Evolutionary conservation across 2,797 vertebrate species (phyloP), one percentile per base, ranked within the genome.

Genomic region (Gymnocypris eckloni): DNA sequence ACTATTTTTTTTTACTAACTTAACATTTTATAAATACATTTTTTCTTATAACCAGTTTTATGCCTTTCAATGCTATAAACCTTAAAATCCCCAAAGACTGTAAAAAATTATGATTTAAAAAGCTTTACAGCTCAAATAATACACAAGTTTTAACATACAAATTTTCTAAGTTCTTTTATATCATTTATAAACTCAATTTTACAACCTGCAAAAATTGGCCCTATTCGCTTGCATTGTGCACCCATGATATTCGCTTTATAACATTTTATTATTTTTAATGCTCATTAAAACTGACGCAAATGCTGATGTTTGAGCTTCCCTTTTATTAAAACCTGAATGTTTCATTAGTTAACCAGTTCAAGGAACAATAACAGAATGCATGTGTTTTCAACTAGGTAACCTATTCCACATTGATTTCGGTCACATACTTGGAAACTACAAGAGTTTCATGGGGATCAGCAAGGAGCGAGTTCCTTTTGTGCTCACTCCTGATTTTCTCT

Each of bases 381-480:
- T 76, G 18, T 82, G 45, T 43, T 86, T 79, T 43, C 7, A 8
- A 33, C 16, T n/a, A 99, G 98, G 98, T 87, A 99, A 99, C 89
- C 96, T 99, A 59, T 99, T 99, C 93, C 98, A 99, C 91, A 99
- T 99, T 20, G 98, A 99, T 92, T 99, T 99, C 76, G 98, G 98
- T 56, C 98, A 99, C 94, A 99, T 99, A 94, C 97, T 99, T 94
- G 98, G 98, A 81, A 99, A 99, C 90, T 99, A 99, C 69, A 99
- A 99, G 95, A 99, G 98, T 88, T 99, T 99, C 91, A 95, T 99
- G 94, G 98, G 98, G 87, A 97, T 99, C 93, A 99, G 96, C 92
- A 99, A 99, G 92, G 98, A 99, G 91, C 96, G 98, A 93, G 98
- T 99, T 87, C 98, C 98, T 45, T 99, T 99, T 87, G 98, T 99